Base-by-base conservation (phyloP, 1,140 invertebrate genomes). In the Micrasema longulum region DNA sequence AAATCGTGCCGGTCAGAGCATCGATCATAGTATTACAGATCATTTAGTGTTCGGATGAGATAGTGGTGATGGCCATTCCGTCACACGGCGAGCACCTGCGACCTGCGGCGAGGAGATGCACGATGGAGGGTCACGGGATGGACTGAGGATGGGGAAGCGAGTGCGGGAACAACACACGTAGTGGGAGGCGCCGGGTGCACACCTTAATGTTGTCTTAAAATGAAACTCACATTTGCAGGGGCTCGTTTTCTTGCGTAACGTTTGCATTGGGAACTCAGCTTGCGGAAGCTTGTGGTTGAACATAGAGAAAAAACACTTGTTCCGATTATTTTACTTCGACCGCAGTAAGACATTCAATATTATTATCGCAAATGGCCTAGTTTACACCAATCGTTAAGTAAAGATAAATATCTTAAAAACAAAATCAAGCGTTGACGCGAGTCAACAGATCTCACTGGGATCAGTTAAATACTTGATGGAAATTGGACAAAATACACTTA, bases 191-290 rank as follows among this genome's bases (percentile, higher is more conserved):
- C 0, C 11, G 14, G 22, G 26, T 20, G 14, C 6, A 38, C 31
- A 60, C 10, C n/a, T 43, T 23, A 23, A 63, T 63, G 18, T 63
- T 45, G 18, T 63, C 14, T 41, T 35, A 20, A 57, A 60, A 53
- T 72, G 36, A 12, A 83, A 93, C 93, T 93, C 87, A 95, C 93
- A 93, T 89, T 94, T 94, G 84, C 91, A 91, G 80, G 93, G 93
- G 84, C 92, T 94, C 79, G 91, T 93, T 88, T 92, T 94, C 87
- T 94, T 94, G 78, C 93, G 88, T 84, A 95, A 87, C 78, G 92
- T 95, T 90, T 95, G 93, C 93, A 95, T 94, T 81, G 82, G 84
- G 83, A 86, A 86, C 73, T 75, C 73, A 36, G 66, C 66, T 72
- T 75, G 73, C 73, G 73, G 65, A 57, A 75, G 73, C 73, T 75